Conservation (phyloP, 2,797 vertebrate genomes). For the Erethizon dorsatum region DNA sequence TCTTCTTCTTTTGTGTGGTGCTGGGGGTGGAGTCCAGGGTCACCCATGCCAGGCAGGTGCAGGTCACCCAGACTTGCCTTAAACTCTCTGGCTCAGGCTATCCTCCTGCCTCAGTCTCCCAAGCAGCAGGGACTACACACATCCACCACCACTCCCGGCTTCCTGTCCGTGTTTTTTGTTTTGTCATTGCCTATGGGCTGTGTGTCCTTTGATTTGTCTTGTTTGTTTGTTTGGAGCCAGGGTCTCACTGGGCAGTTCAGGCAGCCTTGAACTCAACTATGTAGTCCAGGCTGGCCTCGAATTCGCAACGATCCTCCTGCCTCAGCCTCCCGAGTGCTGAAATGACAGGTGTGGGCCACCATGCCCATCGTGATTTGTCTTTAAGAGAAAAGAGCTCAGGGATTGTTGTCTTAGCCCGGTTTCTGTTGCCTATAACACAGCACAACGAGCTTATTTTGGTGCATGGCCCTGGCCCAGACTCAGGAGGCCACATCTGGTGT, state of each 20-base stretch:
- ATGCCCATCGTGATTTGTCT: not conserved
- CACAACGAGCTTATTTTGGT: not conserved
- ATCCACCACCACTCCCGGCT: not conserved
- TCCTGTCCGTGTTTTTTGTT: not conserved
- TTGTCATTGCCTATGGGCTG: not conserved
- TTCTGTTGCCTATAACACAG: not conserved
- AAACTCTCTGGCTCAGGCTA: not conserved
- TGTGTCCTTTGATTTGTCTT: not conserved
- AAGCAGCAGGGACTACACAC: not conserved
- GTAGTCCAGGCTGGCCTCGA: not conserved
- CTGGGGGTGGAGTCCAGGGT: too few species aligned
- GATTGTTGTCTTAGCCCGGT: not conserved
- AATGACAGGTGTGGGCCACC: not conserved
- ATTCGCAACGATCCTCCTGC: not conserved
- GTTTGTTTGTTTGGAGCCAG: not conserved
- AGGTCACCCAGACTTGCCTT: not conserved
- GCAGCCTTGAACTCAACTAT: too few species aligned
- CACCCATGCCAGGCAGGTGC: not conserved
- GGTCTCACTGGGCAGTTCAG: not conserved
- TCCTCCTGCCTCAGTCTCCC: not conserved
- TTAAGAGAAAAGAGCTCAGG: not conserved
- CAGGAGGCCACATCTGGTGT: not conserved
- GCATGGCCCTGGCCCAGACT: too few species aligned
- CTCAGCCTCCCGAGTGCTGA: not conserved
- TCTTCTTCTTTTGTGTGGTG: not conserved